Conservation (phyloP, 2,113 vertebrate species). For the Chionodraco myersi region DNA sequence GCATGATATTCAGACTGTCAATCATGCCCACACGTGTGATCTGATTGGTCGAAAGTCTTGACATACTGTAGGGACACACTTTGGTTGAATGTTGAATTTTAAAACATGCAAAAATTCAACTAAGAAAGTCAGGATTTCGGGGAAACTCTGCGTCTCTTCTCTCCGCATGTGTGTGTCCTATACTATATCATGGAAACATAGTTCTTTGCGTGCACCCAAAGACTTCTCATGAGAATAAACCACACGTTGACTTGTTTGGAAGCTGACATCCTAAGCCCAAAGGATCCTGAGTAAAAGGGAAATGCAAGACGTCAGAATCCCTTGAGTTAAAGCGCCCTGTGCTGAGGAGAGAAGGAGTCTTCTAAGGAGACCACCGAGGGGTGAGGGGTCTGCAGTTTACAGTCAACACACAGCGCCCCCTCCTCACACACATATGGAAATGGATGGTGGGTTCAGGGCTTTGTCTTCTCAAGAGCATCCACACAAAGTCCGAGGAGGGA, state of each 20-base stretch:
- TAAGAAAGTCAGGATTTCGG: not conserved
- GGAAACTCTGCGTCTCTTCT: too few species aligned
- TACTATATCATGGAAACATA: too few species aligned
- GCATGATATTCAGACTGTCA: not conserved
- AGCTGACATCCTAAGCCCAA: too few species aligned
- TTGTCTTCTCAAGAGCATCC: conserved; percentile 69
- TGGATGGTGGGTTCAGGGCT: conserved; percentile 76
- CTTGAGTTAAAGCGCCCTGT: too few species aligned
- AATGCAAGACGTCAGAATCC: too few species aligned
- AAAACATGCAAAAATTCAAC: not conserved
- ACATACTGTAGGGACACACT: not conserved
- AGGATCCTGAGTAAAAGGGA: too few species aligned
- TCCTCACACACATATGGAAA: conserved; percentile 80
- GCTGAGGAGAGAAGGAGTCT: too few species aligned
- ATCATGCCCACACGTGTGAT: not conserved
- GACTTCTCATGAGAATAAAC: too few species aligned
- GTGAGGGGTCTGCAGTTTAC: conserved; percentile 69
- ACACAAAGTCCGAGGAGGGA: conserved; percentile 73
- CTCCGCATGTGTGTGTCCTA: too few species aligned
- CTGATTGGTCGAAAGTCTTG: not conserved
- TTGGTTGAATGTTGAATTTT: not conserved
- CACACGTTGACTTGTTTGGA: too few species aligned
- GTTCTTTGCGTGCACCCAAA: too few species aligned
- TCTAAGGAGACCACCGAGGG: too few species aligned
- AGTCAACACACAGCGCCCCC: conserved; percentile 75